Base-by-base conservation (phyloP, 2,113 vertebrate genomes). In the Sakesphorus luctuosus region DNA sequence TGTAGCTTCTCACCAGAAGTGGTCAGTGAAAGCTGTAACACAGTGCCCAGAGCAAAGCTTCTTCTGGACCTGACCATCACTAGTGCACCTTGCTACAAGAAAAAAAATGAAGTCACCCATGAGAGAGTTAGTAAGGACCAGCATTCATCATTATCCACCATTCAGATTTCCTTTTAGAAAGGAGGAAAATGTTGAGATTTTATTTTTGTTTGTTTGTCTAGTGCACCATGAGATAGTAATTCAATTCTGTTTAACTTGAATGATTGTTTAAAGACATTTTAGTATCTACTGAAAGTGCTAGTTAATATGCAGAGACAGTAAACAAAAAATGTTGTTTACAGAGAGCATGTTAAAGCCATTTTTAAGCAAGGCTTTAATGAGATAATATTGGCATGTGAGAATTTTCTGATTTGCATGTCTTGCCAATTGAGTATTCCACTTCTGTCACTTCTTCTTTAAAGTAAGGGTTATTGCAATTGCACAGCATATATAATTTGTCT, bases 351-450 rank as follows among this genome's bases (percentile, higher is more conserved):
- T 95, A 85, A 91, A 94, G 36, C 24, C 46, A 74, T 96, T 93
- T 93, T 93, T 94, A 95, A 96, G 92, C 50, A 91, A 67, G 55
- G 49, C 62, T 93, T 94, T 93, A 90, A 84, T 90, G 58, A 92
- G 75, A n/a, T 74, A 49, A 71, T 86, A 92, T 72, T 92, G 84
- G 52, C 73, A 86, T 52, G 76, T 83, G 43, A 63, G 20, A 90
- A 50, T 84, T 93, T 68, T 86, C 38, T 78, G 65, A 77, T 73
- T 83, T 88, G 52, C 28, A 23, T 13, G 5, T 68, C 77, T 94
- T 94, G 76, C 58, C 90, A 73, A 38, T 56, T 46, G 25, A 81
- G 35, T 96, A 81, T 96, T 97, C 66, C 58, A 69, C 55, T 94
- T 96, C 80, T 82, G 82, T 90, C 90, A 80, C 18, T 77, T 95